These are phyloP conservation scores for Cephalotes varians DNA, from an alignment of 2,888 invertebrate species.

Conservation along the genomic window DNA sequence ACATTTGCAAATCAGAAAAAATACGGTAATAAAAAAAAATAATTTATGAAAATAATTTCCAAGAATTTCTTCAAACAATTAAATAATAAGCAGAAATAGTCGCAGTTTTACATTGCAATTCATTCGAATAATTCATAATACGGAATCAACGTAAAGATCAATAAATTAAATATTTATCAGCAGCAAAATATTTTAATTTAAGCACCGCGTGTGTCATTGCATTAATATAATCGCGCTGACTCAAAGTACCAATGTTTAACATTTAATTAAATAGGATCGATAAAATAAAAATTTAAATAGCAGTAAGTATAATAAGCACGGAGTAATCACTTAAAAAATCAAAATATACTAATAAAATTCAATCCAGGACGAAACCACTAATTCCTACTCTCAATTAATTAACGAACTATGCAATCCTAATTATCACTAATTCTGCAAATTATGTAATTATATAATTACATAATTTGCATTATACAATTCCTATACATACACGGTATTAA, in stretches of 20 bases:
- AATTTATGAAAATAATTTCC: not conserved
- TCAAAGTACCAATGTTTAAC: not conserved
- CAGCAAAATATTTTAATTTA: not conserved
- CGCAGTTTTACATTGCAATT: not conserved
- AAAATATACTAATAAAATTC: not conserved
- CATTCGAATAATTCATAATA: not conserved
- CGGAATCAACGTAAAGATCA: not conserved
- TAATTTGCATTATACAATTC: not conserved
- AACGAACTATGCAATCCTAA: not conserved
- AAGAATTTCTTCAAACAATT: not conserved
- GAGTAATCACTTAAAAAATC: not conserved
- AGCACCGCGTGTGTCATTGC: not conserved
- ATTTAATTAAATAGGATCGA: not conserved
- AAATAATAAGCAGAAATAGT: not conserved
- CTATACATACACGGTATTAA: not conserved
- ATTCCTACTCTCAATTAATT: not conserved
- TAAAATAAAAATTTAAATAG: not conserved
- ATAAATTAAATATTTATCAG: not conserved
- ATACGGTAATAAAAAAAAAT: not conserved
- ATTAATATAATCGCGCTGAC: not conserved
- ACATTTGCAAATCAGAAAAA: not conserved
- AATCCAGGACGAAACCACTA: not conserved
- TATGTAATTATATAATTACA: not conserved
- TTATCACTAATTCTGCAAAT: not conserved
- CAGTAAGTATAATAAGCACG: not conserved